phyloP scores from a whole-genome alignment of 2,888 invertebrate genomes.

The Papilio elwesi region DNA sequence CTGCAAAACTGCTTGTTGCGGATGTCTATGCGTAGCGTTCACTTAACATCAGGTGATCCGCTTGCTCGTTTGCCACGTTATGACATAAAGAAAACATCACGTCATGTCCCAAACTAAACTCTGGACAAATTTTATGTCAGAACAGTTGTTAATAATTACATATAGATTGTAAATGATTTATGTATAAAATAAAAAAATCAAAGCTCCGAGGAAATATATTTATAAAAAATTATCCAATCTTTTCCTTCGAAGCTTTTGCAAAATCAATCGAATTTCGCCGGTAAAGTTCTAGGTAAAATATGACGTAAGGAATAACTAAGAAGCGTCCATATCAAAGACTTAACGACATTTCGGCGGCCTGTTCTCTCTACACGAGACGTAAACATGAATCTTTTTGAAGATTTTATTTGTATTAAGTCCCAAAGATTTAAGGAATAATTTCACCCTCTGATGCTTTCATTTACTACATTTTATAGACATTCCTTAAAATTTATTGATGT shows the following conservation, averaged over 20 bases:
- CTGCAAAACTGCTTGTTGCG: too few species aligned
- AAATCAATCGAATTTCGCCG: not conserved
- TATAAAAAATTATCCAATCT: not conserved
- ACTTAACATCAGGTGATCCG: too few species aligned
- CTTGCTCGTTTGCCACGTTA: too few species aligned
- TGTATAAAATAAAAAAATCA: not conserved
- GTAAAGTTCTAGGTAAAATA: not conserved
- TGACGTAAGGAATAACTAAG: not conserved
- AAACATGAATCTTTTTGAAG: slow-evolving; percentile 3
- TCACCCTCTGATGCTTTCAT: not conserved
- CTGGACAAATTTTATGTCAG: too few species aligned
- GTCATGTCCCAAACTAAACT: too few species aligned
- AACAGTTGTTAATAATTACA: too few species aligned
- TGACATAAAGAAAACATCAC: too few species aligned
- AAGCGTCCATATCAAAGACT: slow-evolving; percentile 9
- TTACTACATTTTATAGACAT: not conserved
- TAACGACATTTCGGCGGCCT: slow-evolving; percentile 7
- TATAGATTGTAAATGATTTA: too few species aligned
- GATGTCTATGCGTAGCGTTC: too few species aligned
- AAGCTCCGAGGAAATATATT: not conserved
- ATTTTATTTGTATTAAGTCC: not conserved
- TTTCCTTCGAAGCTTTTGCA: not conserved
- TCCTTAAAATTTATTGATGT: not conserved
- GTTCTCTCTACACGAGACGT: not conserved
- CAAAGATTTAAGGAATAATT: not conserved